Evolutionary conservation across 2,888 invertebrate genomes (phyloP), one percentile per base, ranked within the genome.

Genomic region (Xestia sexstrigata): DNA sequence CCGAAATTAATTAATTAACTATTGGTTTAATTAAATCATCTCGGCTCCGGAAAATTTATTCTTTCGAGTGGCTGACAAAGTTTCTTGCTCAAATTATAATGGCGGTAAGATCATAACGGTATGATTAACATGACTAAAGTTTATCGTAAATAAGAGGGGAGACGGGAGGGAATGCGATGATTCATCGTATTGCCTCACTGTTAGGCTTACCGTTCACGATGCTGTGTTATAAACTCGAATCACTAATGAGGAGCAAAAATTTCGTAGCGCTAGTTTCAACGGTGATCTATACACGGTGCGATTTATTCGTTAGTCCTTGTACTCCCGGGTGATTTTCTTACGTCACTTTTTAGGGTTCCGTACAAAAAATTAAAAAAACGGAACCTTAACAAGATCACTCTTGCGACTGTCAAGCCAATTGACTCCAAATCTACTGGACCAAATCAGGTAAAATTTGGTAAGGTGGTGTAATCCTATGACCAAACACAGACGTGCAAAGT

Each of bases 1-100:
- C 91, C 91, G 89, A 93, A 93, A 94, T 94, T 94, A 94, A 95
- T 95, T 95, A 95, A 95, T 95, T 95, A 95, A 94, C 93, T 95
- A 95, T 95, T 92, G 94, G 91, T 93, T 94, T 94, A 94, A 95
- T 95, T 94, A 94, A 95, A 95, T 93, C 91, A 93, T 92, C 90
- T 90, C 87, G 81, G 90, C 89, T 89, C 86, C 86, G 90, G 87
- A 89, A 91, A 92, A 93, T 93, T 94, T 91, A 93, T 93, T 92
- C 89, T 92, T 93, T 90, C 86, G 78, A 88, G 82, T 84, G 85
- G 72, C 83, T 78, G 76, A 81, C 86, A 86, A 92, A 91, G 90
- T 92, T 92, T 90, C 83, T 85, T 89, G 83, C 84, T 88, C 84
- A 89, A 90, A 90, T 91, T 89, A 87, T 88, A 90, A 88, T 88